Percentiles rank a stretch among this genome's conserved stretches.
These are phyloP conservation scores for Plebejus melissa DNA, from an alignment of 2,888 invertebrate species.

Conservation along the genomic window DNA sequence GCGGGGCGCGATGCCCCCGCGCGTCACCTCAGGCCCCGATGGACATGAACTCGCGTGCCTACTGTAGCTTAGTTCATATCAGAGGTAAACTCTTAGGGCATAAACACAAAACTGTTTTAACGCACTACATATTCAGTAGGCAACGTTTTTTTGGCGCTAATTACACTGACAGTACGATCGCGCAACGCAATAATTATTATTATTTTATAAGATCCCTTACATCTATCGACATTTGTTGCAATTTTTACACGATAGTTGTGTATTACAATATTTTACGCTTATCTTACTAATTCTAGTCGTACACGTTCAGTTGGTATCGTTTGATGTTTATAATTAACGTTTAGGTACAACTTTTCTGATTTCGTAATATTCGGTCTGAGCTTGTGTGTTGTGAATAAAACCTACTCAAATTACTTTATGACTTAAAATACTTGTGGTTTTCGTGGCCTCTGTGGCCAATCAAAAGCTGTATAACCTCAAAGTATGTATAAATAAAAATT, in stretches of 20 bases:
- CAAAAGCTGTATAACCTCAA: neutral
- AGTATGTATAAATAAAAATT: neutral
- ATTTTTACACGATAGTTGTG: neutral
- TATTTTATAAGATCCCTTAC: too few relatives aligned
- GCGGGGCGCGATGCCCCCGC: too few relatives aligned
- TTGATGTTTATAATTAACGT: too few relatives aligned
- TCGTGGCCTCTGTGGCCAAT: neutral
- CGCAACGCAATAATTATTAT: too few relatives aligned
- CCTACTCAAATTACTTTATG: neutral
- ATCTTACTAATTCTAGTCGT: neutral
- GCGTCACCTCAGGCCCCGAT: too few relatives aligned
- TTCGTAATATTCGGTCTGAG: neutral
- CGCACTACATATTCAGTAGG: too few relatives aligned
- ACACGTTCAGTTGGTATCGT: too few relatives aligned
- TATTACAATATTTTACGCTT: neutral
- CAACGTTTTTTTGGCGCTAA: too few relatives aligned
- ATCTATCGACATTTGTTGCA: too few relatives aligned
- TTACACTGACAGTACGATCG: too few relatives aligned
- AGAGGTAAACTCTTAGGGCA: neutral
- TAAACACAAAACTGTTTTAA: neutral
- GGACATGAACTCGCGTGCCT: too few relatives aligned
- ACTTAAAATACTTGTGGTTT: neutral
- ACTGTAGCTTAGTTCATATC: constrained; percentile 3
- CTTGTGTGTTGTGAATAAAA: neutral
- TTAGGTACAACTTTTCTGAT: neutral